Base-by-base conservation (phyloP, 2,797 vertebrate genomes). In the Melanogrammus aeglefinus region DNA sequence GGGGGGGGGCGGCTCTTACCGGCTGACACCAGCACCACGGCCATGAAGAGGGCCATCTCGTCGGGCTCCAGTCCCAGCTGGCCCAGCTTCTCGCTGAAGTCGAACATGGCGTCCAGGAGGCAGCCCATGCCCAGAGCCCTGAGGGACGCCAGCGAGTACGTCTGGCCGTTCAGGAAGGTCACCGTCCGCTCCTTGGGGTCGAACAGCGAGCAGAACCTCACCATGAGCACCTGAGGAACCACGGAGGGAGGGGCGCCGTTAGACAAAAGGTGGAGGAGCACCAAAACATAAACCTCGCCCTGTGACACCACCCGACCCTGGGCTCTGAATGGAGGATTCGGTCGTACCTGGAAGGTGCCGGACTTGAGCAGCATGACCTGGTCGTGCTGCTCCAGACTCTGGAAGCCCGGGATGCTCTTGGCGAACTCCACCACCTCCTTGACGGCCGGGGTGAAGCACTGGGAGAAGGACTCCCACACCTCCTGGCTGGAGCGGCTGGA, bases 11-110 rank as follows among this genome's bases (percentile, higher is more conserved):
- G 1, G 14, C 18, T 76, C 82, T 86, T 88, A 95, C 95, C 95
- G 12, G 94, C 94, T 82, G 95, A 95, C 41, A 95, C 91, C 9
- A 95, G 90, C 87, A 95, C 95, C 0, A 95, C 93, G 0, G 94
- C 94, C 94, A 95, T 95, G 75, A 95, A 95, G 35, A 95, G 93
- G 0, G 93, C 94, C 94, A 94, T 94, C 91, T 95, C 95, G 1
- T 95, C 94, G 0, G 94, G 91, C 87, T 95, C 93, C 90, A 95
- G 88, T 6, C 91, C 91, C 90, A 95, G 83, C 72, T 88, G 90
- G 1, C 87, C 91, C 0, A 95, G 91, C 86, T 95, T 95, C 87
- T 95, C 94, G 0, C 94, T 95, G 90, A 95, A 95, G n/a, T 95
- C 94, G 76, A 95, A 95, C 95, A 95, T 95, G 84, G 92, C 84